Conservation (phyloP, 1,140 invertebrate species). For the Drosophila sechellia region DNA sequence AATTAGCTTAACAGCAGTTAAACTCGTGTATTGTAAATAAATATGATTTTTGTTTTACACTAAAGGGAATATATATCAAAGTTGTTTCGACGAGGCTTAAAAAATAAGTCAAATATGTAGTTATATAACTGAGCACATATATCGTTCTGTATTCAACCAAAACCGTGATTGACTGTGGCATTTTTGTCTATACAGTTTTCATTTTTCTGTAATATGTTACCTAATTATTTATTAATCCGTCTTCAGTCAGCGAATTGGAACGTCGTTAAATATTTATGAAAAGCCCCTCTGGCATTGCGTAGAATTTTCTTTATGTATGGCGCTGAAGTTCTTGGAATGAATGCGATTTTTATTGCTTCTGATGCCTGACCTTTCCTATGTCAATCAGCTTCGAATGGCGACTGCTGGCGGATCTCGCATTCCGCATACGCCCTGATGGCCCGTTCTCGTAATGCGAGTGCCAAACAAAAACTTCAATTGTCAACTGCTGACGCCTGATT, state of each 20-base stretch:
- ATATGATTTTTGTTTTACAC: neutral
- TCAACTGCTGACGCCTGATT: slow-evolving; percentile 43
- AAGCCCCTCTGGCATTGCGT: slow-evolving; percentile 8
- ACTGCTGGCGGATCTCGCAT: slow-evolving; percentile 40
- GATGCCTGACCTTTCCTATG: slow-evolving; percentile 32
- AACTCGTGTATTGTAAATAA: slow-evolving; percentile 12
- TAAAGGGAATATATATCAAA: neutral
- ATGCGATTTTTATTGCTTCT: slow-evolving; percentile 65
- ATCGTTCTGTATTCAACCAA: no score
- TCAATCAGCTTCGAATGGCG: slow-evolving; percentile 29
- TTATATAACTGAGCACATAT: no score
- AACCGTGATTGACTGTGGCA: no score
- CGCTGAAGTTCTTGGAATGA: slow-evolving; percentile 5
- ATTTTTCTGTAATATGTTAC: neutral
- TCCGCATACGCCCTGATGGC: slow-evolving; percentile 59
- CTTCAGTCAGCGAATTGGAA: slow-evolving; percentile 2
- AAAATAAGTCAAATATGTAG: neutral
- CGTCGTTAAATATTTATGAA: slow-evolving; percentile 20
- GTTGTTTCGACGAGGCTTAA: no score
- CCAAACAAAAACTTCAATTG: slow-evolving; percentile 65
- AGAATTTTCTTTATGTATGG: slow-evolving; percentile 20
- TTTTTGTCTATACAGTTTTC: no score
- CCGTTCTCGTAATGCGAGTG: slow-evolving; percentile 51
- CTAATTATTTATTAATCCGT: no score
- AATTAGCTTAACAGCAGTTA: slow-evolving; percentile 33